Evolutionary conservation across 2,113 vertebrate species (phyloP).

Genomic region (Cyprinodon brontotheroides): DNA sequence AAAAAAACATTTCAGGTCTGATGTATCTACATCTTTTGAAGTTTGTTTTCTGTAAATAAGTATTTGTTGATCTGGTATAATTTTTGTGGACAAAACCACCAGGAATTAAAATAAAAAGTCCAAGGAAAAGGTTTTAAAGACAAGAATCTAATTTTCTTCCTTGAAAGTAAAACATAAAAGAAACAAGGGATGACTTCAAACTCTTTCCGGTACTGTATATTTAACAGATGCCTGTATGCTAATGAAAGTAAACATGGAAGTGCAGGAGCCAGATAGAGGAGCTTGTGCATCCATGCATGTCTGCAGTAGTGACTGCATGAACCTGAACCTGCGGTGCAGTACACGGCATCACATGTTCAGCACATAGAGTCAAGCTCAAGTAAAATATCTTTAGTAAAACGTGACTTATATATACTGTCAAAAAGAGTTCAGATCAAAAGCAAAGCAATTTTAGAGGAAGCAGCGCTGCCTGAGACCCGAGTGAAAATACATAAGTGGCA

Average conservation of each 20-base stretch:
- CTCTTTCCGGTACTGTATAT: constrained; percentile 14
- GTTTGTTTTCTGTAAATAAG: no score
- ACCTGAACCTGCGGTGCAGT: constrained; percentile 31
- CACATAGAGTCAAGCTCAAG: not conserved
- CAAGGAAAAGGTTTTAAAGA: not conserved
- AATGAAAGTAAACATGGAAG: not conserved
- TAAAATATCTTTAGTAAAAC: not conserved
- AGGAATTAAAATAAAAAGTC: not conserved
- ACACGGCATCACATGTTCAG: constrained; percentile 10
- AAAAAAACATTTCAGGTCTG: not conserved
- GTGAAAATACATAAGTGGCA: not conserved
- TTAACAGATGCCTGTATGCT: constrained; percentile 22
- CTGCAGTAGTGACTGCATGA: constrained; percentile 49
- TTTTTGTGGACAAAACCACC: not conserved
- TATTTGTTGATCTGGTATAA: not conserved
- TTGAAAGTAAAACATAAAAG: not conserved
- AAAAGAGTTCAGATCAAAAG: constrained; percentile 22
- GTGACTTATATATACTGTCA: not conserved
- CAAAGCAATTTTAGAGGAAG: not conserved
- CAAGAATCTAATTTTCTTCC: not conserved
- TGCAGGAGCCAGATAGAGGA: constrained; percentile 5
- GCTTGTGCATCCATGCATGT: constrained; percentile 51
- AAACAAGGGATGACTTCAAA: not conserved
- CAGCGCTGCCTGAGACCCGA: not conserved
- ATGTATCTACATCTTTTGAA: no score